Percentiles rank a stretch among this genome's conserved stretches.
Evolutionary conservation across 2,797 vertebrate genomes (phyloP).

Genomic region (Sternotherus odoratus): DNA sequence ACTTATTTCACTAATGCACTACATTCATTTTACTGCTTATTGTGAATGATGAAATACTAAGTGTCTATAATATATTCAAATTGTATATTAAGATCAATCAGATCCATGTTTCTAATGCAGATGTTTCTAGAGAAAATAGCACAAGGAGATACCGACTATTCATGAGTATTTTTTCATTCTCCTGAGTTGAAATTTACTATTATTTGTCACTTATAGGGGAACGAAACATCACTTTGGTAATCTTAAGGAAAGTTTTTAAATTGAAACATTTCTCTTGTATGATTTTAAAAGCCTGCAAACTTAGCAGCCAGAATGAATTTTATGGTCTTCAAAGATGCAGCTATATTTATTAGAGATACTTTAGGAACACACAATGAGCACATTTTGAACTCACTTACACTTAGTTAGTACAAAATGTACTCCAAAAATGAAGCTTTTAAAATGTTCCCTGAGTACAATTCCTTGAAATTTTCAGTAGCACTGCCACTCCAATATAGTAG

Average conservation of each 20-base stretch:
- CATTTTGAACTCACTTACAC: slow-evolving; percentile 62
- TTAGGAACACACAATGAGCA: slow-evolving; percentile 59
- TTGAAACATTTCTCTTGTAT: slow-evolving; percentile 41
- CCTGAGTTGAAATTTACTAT: slow-evolving; percentile 26
- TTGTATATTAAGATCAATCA: slow-evolving; percentile 4
- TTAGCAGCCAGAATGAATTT: slow-evolving; percentile 58
- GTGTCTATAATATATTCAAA: background rate
- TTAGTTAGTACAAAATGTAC: slow-evolving; percentile 55
- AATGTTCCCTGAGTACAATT: slow-evolving; percentile 27
- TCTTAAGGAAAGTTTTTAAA: slow-evolving; percentile 38
- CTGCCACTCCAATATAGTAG: slow-evolving; percentile 14
- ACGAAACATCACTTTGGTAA: slow-evolving; percentile 40
- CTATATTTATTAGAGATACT: slow-evolving; percentile 50
- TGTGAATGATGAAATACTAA: background rate
- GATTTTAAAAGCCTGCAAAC: slow-evolving; percentile 34
- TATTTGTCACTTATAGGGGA: slow-evolving; percentile 24
- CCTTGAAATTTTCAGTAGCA: slow-evolving; percentile 48
- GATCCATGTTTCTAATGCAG: slow-evolving; percentile 37
- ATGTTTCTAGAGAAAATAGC: slow-evolving; percentile 48
- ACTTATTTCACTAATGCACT: slow-evolving; percentile 17
- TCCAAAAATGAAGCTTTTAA: slow-evolving; percentile 58
- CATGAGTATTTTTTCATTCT: background rate
- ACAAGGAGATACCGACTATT: slow-evolving; percentile 20
- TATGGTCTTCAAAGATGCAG: slow-evolving; percentile 49
- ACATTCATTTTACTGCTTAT: slow-evolving; percentile 17